Percentiles rank a stretch among this genome's conserved stretches.
Evolutionary conservation across 2,888 invertebrate species (phyloP).

Genomic region (Hedya salicella): DNA sequence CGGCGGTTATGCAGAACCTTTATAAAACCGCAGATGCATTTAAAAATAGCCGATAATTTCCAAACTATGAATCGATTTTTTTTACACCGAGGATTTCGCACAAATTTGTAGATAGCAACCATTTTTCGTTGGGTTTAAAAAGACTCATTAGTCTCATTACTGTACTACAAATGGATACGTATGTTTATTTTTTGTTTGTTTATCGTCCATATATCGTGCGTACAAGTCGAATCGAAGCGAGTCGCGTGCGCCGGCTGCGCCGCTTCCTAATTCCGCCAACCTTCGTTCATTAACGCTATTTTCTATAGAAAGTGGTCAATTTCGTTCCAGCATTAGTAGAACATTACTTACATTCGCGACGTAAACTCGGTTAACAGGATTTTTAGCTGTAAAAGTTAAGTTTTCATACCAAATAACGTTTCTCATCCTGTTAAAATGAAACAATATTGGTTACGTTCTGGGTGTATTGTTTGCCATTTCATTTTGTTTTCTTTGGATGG

Average conservation of each 20-base stretch:
- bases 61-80: too few species aligned
- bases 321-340: conserved; percentile 8
- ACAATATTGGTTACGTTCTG: too few species aligned
- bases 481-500: too few species aligned
- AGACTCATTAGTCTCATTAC: too few species aligned
- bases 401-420: neutral
- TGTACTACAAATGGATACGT: neutral
- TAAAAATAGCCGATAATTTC: too few species aligned
- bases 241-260: conserved; percentile 58
- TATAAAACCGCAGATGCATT: too few species aligned
- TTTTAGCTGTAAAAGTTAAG: neutral
- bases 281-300: conserved; percentile 43
- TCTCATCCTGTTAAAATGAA: neutral
- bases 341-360: neutral
- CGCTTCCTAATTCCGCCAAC: conserved; percentile 49
- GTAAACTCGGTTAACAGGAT: neutral
- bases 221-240: conserved; percentile 43
- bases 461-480: too few species aligned
- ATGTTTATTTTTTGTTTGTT: neutral
- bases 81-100: too few species aligned
- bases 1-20: too few species aligned
- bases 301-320: conserved; percentile 32
- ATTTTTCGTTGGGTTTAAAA: too few species aligned
- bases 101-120: too few species aligned
- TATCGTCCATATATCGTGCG: conserved; percentile 18